phyloP scores from a whole-genome alignment of 2,888 invertebrate species.

The Heliconius sara region DNA sequence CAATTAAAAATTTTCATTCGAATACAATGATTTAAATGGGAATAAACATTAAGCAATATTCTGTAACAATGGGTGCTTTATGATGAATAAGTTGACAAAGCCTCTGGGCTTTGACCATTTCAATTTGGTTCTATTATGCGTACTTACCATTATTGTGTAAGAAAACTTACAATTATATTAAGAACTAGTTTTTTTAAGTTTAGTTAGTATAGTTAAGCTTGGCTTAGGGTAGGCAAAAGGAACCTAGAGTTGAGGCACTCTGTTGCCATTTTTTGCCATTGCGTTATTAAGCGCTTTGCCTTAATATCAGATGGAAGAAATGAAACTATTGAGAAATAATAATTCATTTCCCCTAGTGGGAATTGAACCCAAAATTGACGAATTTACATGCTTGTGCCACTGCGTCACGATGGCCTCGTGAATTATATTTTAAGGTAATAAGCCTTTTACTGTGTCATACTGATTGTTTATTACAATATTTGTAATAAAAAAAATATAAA shows the following conservation, averaged over 20 bases:
- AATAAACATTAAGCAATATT: conserved; percentile 34
- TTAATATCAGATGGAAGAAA: too few species aligned
- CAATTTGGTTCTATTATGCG: conserved; percentile 42
- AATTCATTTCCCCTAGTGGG: too few species aligned
- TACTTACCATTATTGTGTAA: conserved; percentile 35
- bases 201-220: neutral
- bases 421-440: too few species aligned
- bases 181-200: neutral
- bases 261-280: neutral
- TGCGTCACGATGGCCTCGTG: too few species aligned
- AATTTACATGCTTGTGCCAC: too few species aligned
- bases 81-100: conserved; percentile 22
- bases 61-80: conserved; percentile 38
- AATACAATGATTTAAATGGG: conserved; percentile 37
- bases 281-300: too few species aligned
- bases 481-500: too few species aligned
- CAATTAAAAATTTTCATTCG: conserved; percentile 39
- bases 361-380: too few species aligned
- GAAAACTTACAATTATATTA: conserved; percentile 35
- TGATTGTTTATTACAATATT: too few species aligned
- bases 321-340: too few species aligned
- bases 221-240: neutral
- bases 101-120: conserved; percentile 38
- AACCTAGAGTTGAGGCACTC: neutral
- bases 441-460: too few species aligned